Conservation (phyloP, 2,113 vertebrate species). For the Pogona vitticeps region DNA sequence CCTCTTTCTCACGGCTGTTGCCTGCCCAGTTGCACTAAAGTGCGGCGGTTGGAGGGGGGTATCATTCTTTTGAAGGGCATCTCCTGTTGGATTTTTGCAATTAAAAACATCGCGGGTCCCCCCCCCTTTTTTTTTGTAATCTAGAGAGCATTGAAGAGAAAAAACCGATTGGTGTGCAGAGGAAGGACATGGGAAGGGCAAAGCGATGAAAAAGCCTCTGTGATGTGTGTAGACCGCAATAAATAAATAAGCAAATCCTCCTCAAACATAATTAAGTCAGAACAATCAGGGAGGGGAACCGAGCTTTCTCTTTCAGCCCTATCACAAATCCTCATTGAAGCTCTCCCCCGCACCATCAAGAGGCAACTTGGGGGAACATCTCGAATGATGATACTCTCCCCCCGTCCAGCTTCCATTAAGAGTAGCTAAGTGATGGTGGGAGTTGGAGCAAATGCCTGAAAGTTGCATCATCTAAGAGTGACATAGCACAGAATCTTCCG, state of each 20-base stretch:
- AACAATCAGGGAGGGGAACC: neutral
- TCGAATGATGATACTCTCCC: neutral
- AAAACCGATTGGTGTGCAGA: neutral
- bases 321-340: too few species aligned
- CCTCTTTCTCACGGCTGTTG: slow-evolving; percentile 31
- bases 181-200: neutral
- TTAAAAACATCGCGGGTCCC: neutral
- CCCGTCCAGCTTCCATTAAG: neutral
- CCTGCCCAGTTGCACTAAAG: slow-evolving; percentile 18
- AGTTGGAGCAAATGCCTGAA: neutral
- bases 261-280: slow-evolving; percentile 20
- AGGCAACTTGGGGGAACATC: neutral
- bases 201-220: neutral
- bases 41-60: neutral
- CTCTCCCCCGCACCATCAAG: neutral
- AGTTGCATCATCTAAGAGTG: neutral
- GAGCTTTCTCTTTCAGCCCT: neutral
- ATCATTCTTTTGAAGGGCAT: slow-evolving; percentile 5
- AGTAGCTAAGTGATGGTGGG: neutral
- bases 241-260: neutral
- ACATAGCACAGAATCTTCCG: too few species aligned
- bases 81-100: neutral
- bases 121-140: slow-evolving; percentile 1
- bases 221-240: neutral
- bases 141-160: slow-evolving; percentile 37